Evolutionary conservation across 1,140 invertebrate genomes (phyloP), one percentile per base, ranked within the genome.

Genomic region (Ostrea denselamellosa): DNA sequence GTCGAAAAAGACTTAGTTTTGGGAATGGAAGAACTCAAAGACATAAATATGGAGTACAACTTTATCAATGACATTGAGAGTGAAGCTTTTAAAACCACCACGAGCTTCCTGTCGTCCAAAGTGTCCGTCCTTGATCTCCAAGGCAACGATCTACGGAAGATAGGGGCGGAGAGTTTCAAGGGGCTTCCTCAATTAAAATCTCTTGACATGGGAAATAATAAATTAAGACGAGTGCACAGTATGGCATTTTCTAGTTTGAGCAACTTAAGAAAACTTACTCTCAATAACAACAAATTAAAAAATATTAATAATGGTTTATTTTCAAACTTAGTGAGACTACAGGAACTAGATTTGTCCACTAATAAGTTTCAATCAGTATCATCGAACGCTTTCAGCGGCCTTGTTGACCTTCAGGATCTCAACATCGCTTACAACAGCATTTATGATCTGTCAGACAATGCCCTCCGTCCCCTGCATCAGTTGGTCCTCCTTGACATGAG

Each of bases 201-300:
- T 52, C 65, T 89, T 17, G 83, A 82, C 17, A 56, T 89, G 12
- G 88, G 88, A 34, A 87, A 89, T 54, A 89, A 89, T 85, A 87
- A 87, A 52, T 83, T 89, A 10, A 71, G 54, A 52, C 86, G 83
- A 83, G 71, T 89, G 12, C 86, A 89, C n/a, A 84, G 52, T 28
- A 65, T 87, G 25, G 88, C 83, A 25, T 71, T 89, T 44, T 25
- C 88, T 12, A 85, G 56, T 25, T 62, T 89, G 17, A 14, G 54
- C 19, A 85, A 87, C 52, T 71, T 89, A 5, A 68, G 65, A 68
- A 83, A 65, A 10, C 62, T 89, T 8, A 65, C 81, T 8, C 28
- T 89, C 22, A 85, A 81, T 17, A 87, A 89, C 53, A 89, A 89
- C 71, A 89, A 87, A 44, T 22, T 89, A 34, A 87, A 58, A 58